These are phyloP conservation scores for Phasianus colchicus DNA, from an alignment of 2,113 vertebrate genomes.

Conservation along the genomic window DNA sequence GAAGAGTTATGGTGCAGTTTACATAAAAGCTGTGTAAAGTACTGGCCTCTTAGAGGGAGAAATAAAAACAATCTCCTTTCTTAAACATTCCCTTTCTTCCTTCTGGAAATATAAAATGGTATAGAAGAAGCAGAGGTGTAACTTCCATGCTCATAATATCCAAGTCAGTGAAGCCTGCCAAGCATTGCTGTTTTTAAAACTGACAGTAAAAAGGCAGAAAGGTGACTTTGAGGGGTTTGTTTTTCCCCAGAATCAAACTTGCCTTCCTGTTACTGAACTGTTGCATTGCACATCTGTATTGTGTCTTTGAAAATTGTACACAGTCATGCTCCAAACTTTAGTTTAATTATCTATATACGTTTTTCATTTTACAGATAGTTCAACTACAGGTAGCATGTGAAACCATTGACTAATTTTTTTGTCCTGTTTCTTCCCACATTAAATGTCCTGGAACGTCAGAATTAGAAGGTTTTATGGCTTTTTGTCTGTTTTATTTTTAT, in stretches of 20 bases:
- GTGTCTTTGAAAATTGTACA: neutral
- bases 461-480: neutral
- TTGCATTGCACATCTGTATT: neutral
- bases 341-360: neutral
- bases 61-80: accelerated
- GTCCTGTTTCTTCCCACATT: neutral
- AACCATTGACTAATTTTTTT: neutral
- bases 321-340: neutral
- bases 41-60: neutral
- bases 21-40: neutral
- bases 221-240: neutral
- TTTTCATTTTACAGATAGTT: neutral
- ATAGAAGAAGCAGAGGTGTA: neutral
- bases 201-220: neutral
- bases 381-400: neutral
- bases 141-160: accelerated
- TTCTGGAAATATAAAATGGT: neutral
- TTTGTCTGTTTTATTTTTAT: neutral
- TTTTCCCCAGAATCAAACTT: neutral
- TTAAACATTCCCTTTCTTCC: neutral
- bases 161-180: neutral
- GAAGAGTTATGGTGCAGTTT: neutral
- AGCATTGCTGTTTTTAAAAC: neutral
- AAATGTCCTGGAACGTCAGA: neutral
- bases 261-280: neutral